Evolutionary conservation across 2,797 vertebrate species (phyloP), one percentile per base, ranked within the genome.

Genomic region (Tokudaia tokunoshimensis): DNA sequence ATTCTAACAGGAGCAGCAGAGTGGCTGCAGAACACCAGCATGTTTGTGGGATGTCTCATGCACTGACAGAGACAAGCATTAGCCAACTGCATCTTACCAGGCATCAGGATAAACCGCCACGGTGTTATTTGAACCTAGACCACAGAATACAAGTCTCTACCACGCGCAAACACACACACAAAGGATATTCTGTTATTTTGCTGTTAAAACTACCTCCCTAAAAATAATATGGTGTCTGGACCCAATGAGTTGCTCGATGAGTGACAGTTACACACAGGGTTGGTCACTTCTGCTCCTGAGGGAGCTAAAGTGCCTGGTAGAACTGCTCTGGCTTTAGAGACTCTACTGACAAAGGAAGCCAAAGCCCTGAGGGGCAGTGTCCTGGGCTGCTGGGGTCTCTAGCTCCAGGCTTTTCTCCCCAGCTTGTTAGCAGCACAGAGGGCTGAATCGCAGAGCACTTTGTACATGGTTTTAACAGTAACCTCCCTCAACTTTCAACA

Each of bases 191-290:
- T 52, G 81, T 67, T 82, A 47, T 76, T 78, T 67, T 80, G 59
- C 74, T 87, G 70, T 59, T 88, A 97, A 96, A 96, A 95, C 31
- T 91, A 91, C n/a, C 47, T 93, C 89, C 82, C 44, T 81, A 59
- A 93, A 94, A 94, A 81, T 57, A 79, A 81, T 34, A 29, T 22
- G 31, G 47, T 76, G 70, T 65, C 84, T 82, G 65, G 72, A 78
- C 87, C 85, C 87, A 47, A 89, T 57, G 59, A 82, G 88, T 7
- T 86, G 83, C 6, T 94, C 22, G 31, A 9, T 65, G 82, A 86
- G 47, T 89, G 76, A 74, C 80, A 34, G 41, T 76, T 41, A 89
- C 2, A 95, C 89, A 88, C 65, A 37, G n/a, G 61, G 44, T 79
- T 34, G 74, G 72, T 75, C 31, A 82, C 61, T 74, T 94, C 82